A percentile compares a stretch with the other conserved stretches of the same genome.
Conservation (phyloP, 2,797 vertebrate genomes). For the Macroramphosus scolopax region DNA sequence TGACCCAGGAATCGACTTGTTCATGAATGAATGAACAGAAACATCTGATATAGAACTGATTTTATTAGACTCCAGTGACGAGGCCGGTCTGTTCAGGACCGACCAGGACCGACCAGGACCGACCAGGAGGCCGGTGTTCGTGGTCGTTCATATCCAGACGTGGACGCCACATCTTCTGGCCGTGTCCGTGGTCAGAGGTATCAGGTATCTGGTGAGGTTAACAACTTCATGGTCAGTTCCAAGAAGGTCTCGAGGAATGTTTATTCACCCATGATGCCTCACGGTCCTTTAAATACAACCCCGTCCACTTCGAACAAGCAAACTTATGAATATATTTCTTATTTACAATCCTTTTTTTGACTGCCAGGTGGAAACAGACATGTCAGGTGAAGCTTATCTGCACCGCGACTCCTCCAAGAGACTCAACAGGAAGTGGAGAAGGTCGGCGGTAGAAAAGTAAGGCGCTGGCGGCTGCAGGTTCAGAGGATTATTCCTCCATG, state of each 20-base stretch:
- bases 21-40: too few relatives aligned
- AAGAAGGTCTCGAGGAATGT: slow-evolving; percentile 19
- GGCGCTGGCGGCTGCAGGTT: slow-evolving; percentile 37
- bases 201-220: slow-evolving; percentile 57
- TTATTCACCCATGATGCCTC: neutral
- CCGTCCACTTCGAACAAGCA: neutral
- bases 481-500: slow-evolving; percentile 17
- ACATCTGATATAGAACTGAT: too few relatives aligned
- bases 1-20: too few relatives aligned
- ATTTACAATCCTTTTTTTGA: slow-evolving; percentile 1
- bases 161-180: too few relatives aligned
- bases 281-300: too few relatives aligned
- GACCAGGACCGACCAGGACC: too few relatives aligned
- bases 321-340: neutral
- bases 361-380: slow-evolving; percentile 4
- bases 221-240: slow-evolving; percentile 22
- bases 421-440: slow-evolving; percentile 5
- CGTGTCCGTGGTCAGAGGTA: slow-evolving; percentile 39
- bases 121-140: too few relatives aligned
- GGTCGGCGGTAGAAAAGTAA: slow-evolving; percentile 45
- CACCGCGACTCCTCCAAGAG: slow-evolving; percentile 13
- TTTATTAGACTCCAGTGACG: too few relatives aligned
- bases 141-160: too few relatives aligned
- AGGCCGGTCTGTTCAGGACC: too few relatives aligned
- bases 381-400: slow-evolving; percentile 9